Percentiles rank a stretch among this genome's conserved stretches.
phyloP scores from a whole-genome alignment of 2,797 vertebrate species.

The Gouania willdenowi region DNA sequence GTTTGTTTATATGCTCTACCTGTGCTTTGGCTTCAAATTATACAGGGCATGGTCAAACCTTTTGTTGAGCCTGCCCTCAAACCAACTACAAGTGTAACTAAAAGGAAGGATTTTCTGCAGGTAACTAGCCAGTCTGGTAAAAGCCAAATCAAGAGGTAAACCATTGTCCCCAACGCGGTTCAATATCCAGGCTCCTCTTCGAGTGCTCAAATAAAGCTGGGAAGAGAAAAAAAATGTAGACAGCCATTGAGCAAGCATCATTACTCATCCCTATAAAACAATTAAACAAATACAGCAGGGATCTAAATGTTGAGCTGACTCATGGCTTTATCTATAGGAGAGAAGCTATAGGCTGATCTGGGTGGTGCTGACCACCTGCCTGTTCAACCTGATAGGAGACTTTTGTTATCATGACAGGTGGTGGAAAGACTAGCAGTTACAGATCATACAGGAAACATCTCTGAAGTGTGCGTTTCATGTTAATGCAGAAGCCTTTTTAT shows the following conservation, averaged over 20 bases:
- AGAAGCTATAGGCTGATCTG: too few species aligned
- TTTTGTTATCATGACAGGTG: too few species aligned
- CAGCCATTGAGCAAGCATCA: not conserved
- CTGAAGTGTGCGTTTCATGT: too few species aligned
- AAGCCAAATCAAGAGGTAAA: conserved; percentile 55
- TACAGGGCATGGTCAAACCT: conserved; percentile 73
- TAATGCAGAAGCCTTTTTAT: too few species aligned
- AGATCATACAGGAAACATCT: too few species aligned
- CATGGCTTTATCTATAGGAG: too few species aligned
- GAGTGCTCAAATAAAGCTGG: conserved; percentile 80
- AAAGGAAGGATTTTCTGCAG: conserved; percentile 22
- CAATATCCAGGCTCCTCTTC: conserved; percentile 75
- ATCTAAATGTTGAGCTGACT: too few species aligned
- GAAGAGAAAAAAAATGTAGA: not conserved
- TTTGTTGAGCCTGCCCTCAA: conserved; percentile 57
- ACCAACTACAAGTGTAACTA: conserved; percentile 20
- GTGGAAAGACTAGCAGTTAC: too few species aligned
- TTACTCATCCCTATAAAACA: too few species aligned
- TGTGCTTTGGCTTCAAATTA: conserved; percentile 85
- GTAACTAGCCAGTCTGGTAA: not conserved
- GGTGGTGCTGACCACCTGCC: too few species aligned
- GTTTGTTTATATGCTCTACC: conserved; percentile 58
- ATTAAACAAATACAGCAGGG: too few species aligned
- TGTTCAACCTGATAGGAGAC: too few species aligned
- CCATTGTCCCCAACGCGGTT: conserved; percentile 71